Percentiles rank a stretch among this genome's conserved stretches.
Conservation (phyloP, 2,113 vertebrate species). For the Ageneiosus marmoratus region DNA sequence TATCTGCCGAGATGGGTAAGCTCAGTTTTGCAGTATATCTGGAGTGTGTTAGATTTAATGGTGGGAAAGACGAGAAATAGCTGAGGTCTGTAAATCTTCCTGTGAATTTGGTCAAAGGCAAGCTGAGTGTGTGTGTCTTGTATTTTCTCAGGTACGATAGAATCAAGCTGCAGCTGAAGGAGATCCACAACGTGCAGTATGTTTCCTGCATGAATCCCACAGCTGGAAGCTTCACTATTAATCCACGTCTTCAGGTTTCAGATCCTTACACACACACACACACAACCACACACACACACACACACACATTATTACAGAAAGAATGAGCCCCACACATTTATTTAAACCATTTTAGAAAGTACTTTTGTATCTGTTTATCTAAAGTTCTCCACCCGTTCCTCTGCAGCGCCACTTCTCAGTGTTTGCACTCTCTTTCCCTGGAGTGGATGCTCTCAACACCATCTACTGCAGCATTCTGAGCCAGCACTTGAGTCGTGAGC, state of each 20-base stretch:
- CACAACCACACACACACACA: too few species aligned
- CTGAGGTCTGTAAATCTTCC: slow-evolving; percentile 43
- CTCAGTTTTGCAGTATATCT: slow-evolving; percentile 26
- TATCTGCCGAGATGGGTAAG: not conserved
- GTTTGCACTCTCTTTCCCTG: slow-evolving; percentile 86
- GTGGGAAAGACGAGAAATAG: slow-evolving; percentile 32
- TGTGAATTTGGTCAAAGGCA: slow-evolving; percentile 29
- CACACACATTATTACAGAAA: too few species aligned
- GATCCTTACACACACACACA: slow-evolving; percentile 3
- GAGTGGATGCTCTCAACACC: slow-evolving; percentile 81
- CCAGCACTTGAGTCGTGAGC: slow-evolving; percentile 77
- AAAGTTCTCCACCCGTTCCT: not conserved
- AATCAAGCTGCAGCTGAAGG: slow-evolving; percentile 86
- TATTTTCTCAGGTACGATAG: slow-evolving; percentile 85
- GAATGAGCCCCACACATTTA: too few species aligned
- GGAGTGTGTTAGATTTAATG: slow-evolving; percentile 27
- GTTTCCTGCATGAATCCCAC: slow-evolving; percentile 96
- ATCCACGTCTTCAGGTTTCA: slow-evolving; percentile 87
- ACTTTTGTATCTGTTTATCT: not conserved
- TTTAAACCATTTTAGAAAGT: not conserved
- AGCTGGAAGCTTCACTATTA: slow-evolving; percentile 92
- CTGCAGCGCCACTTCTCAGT: slow-evolving; percentile 92
- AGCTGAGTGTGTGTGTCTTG: not conserved
- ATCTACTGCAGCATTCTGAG: slow-evolving; percentile 89
- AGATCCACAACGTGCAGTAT: slow-evolving; percentile 88